Percentiles rank a stretch among this genome's conserved stretches.
phyloP scores from a whole-genome alignment of 1,140 invertebrate genomes.

The Odontomachus brunneus region DNA sequence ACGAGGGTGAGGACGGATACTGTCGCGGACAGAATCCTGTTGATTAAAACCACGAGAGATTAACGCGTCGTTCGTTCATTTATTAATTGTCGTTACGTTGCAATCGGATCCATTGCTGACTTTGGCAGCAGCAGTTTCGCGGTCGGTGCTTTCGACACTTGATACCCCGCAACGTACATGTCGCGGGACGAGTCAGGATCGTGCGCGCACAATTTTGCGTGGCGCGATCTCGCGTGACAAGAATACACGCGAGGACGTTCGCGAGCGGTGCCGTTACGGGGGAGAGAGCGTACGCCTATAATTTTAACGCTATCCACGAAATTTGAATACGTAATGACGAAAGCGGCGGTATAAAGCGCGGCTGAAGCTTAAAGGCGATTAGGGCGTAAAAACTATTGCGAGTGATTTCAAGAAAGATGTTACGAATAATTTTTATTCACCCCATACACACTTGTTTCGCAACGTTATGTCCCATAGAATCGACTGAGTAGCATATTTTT shows the following conservation, averaged over 20 bases:
- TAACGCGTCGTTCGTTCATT: slow-evolving; percentile 5
- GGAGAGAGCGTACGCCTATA: slow-evolving; percentile 14
- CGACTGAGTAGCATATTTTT: not conserved
- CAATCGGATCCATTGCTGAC: not conserved
- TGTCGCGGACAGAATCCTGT: slow-evolving; percentile 12
- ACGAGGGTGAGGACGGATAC: slow-evolving; percentile 56
- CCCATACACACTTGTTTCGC: not conserved
- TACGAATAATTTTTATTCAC: slow-evolving; percentile 16
- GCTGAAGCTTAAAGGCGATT: not conserved
- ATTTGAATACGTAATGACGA: slow-evolving; percentile 59
- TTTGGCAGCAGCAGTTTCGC: not conserved
- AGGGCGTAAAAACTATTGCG: slow-evolving; percentile 16
- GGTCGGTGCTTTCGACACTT: slow-evolving; percentile 1
- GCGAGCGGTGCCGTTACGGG: slow-evolving; percentile 16
- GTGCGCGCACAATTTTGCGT: not conserved
- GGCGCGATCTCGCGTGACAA: slow-evolving; percentile 8
- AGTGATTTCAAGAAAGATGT: slow-evolving; percentile 9
- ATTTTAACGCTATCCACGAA: slow-evolving; percentile 50
- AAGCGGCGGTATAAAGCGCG: slow-evolving; percentile 17
- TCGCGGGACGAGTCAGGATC: too few relatives aligned
- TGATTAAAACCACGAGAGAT: slow-evolving; percentile 46
- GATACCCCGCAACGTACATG: not conserved
- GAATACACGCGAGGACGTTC: slow-evolving; percentile 11
- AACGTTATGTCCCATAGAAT: not conserved
- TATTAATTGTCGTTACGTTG: slow-evolving; percentile 12